A percentile compares a stretch with the other conserved stretches of the same genome.
Conservation (phyloP, 2,797 vertebrate species). For the Lutjanus campechanus region DNA sequence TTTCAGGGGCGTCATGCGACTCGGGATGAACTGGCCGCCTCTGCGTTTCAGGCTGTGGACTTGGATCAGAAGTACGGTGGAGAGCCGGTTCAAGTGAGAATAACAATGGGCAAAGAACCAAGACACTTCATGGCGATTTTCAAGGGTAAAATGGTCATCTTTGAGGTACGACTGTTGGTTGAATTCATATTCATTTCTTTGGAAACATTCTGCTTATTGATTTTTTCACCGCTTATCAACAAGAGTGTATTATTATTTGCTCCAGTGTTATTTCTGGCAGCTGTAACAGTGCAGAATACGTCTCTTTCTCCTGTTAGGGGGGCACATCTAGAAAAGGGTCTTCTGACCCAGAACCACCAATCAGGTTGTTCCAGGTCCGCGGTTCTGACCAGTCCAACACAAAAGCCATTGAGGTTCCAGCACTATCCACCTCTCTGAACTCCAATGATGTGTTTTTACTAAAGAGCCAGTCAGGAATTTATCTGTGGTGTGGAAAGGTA, state of each 20-base stretch:
- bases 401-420: constrained; percentile 90
- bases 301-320: constrained; percentile 79
- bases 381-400: constrained; percentile 87
- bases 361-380: constrained; percentile 91
- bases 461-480: constrained; percentile 81
- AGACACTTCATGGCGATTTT: constrained; percentile 94
- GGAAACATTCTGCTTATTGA: neutral
- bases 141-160: constrained; percentile 92
- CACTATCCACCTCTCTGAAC: constrained; percentile 89
- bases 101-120: constrained; percentile 93
- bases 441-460: constrained; percentile 93
- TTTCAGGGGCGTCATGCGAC: constrained; percentile 89
- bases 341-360: constrained; percentile 84
- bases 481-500: constrained; percentile 95
- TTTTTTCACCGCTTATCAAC: neutral
- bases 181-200: neutral
- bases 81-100: constrained; percentile 89
- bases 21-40: constrained; percentile 90
- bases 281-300: neutral
- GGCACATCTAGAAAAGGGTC: constrained; percentile 89
- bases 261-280: neutral
- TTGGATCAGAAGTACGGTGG: constrained; percentile 87
- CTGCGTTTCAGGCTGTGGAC: constrained; percentile 87
- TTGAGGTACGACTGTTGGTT: constrained; percentile 83
- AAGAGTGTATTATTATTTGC: neutral